Base-by-base conservation (phyloP, 2,797 vertebrate genomes). In the Sebastes taczanowskii region DNA sequence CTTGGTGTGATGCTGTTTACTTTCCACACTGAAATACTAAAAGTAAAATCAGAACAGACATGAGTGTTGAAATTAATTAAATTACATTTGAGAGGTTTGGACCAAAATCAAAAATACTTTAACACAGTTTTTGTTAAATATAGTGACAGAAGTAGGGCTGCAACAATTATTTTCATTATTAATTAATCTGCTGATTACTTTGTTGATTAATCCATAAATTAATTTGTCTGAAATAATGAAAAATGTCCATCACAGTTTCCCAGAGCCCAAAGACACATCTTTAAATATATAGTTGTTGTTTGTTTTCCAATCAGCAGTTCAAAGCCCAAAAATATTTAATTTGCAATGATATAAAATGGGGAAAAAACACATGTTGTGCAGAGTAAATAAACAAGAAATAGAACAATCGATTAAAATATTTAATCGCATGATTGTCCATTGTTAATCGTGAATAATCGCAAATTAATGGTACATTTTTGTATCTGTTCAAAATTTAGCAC, bases 1-100 rank as follows among this genome's bases (percentile, higher is more conserved):
- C 66, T 63, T 56, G 53, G 35, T 53, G 38, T 27, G 42, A 56
- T 53, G n/a, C n/a, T 59, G 64, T 62, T 84, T 66, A 67, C 46
- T 7, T 11, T 46, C 34, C 46, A 49, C 18, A 49, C 46, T 18
- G 18, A 49, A 49, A 49, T 20, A 49, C 18, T 49, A 20, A 20
- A 46, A 49, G 46, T 53, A 53, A 22, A 53, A 53, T 53, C 20
- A 22, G 9, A 22, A 53, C n/a, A 53, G 49, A 53, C 16, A 49
- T 49, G 46, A 49, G 4, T 53, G 30, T 23, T 27, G 23, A 42
- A 30, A 42, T 20, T 20, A 11, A 46, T 46, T 18, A 25, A 42
- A 68, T 18, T 6, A 22, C 8, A 59, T 64, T 29, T 29, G 35
- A 49, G 27, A 66, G 11, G n/a, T 74, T 7, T 9, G 11, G 22